Evolutionary conservation across 2,888 invertebrate genomes (phyloP).

Genomic region (Heliconius ethilla): DNA sequence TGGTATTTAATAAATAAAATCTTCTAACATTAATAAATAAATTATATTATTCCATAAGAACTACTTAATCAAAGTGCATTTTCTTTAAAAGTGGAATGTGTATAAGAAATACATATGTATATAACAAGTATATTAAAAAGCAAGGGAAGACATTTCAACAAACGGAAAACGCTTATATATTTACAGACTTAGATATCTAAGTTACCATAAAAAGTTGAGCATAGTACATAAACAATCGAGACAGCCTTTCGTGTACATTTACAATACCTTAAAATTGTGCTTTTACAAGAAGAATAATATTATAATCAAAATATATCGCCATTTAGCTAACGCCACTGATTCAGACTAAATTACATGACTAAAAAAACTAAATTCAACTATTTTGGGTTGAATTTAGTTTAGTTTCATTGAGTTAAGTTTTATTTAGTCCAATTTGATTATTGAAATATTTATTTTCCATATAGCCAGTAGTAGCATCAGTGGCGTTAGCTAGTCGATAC

Average conservation of each 20-base stretch:
- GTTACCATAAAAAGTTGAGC: constrained; percentile 32
- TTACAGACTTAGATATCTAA: constrained; percentile 30
- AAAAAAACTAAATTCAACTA: not conserved
- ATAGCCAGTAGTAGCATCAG: not conserved
- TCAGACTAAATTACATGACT: not conserved
- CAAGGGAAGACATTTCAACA: constrained; percentile 52
- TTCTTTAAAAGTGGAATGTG: constrained; percentile 12
- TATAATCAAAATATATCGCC: constrained; percentile 9
- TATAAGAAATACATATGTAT: constrained; percentile 28
- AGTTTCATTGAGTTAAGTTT: not conserved
- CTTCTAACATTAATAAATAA: constrained; percentile 8
- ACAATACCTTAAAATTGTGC: constrained; percentile 60
- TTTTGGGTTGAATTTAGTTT: not conserved
- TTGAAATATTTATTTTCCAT: not conserved
- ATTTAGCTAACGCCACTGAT: constrained; percentile 45
- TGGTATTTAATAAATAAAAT: not conserved
- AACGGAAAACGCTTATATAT: constrained; percentile 38
- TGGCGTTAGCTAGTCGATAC: constrained; percentile 41
- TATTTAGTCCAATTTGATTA: not conserved
- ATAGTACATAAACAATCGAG: constrained; percentile 45
- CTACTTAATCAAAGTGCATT: constrained; percentile 1
- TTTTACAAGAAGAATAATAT: constrained; percentile 44
- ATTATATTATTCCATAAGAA: not conserved
- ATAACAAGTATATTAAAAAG: constrained; percentile 39
- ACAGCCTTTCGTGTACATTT: constrained; percentile 62